Conservation (phyloP, 2,113 vertebrate genomes). For the Natator depressus region DNA sequence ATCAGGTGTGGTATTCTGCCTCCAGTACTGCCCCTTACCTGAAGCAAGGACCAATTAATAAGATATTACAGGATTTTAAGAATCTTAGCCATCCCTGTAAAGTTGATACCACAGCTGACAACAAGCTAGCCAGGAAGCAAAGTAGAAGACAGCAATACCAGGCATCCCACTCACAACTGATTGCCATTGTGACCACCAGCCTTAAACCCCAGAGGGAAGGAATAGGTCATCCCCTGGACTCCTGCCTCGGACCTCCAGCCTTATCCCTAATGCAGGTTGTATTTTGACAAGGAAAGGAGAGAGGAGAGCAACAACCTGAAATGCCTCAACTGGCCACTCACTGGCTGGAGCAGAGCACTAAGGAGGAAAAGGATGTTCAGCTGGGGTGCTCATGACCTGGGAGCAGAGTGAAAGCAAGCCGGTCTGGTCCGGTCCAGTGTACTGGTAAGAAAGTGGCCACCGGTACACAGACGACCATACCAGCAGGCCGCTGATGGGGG, state of each 20-base stretch:
- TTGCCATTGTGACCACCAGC: slow-evolving; percentile 53
- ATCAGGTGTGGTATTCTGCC: neutral
- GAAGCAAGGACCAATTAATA: slow-evolving; percentile 37
- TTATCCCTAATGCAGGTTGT: neutral
- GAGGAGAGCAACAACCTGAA: neutral
- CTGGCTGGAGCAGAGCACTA: neutral
- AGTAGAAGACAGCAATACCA: neutral
- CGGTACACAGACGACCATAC: no score
- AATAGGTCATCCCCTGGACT: neutral
- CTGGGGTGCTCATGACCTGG: neutral
- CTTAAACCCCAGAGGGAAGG: slow-evolving; percentile 38
- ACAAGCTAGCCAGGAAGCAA: slow-evolving; percentile 44
- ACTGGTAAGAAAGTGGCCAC: no score
- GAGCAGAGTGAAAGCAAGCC: no score
- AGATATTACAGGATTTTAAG: slow-evolving; percentile 17
- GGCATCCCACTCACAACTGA: slow-evolving; percentile 40
- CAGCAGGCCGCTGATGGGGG: no score
- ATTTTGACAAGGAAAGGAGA: neutral
- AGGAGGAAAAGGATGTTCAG: neutral
- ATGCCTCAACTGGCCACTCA: neutral
- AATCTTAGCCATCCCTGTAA: slow-evolving; percentile 24
- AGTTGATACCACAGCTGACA: slow-evolving; percentile 45
- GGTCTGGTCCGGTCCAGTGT: no score
- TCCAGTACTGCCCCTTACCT: slow-evolving; percentile 21
- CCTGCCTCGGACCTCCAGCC: slow-evolving; percentile 21